Conservation (phyloP, 2,113 vertebrate species). For the Danionella cerebrum region DNA sequence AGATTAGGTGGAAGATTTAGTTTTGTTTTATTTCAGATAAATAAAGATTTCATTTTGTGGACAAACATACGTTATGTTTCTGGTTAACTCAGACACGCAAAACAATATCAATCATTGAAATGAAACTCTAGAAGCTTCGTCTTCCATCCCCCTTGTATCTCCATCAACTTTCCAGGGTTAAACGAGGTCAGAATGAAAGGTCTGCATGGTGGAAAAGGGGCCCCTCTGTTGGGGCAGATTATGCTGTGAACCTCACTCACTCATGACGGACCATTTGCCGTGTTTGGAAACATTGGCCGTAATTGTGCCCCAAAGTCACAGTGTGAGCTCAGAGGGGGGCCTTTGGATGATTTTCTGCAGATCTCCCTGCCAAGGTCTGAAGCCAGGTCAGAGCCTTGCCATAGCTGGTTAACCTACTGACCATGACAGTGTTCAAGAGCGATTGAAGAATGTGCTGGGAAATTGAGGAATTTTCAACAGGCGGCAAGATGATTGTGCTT, state of each 20-base stretch:
- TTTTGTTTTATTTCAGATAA: too few relatives aligned
- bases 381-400: conserved; percentile 12
- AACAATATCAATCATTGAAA: too few relatives aligned
- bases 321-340: conserved; percentile 40
- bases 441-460: neutral
- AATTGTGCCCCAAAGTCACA: conserved; percentile 61
- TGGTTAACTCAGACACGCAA: too few relatives aligned
- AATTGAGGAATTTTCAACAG: neutral
- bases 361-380: conserved; percentile 30
- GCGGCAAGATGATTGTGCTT: neutral
- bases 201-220: conserved; percentile 30
- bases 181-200: conserved; percentile 62
- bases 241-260: conserved; percentile 63
- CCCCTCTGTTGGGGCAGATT: conserved; percentile 56
- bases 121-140: too few relatives aligned
- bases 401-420: conserved; percentile 25
- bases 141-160: neutral
- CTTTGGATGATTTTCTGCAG: conserved; percentile 40
- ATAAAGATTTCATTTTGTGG: too few relatives aligned
- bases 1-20: too few relatives aligned
- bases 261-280: conserved; percentile 50
- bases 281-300: conserved; percentile 68
- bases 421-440: neutral
- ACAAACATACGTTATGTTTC: too few relatives aligned
- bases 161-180: conserved; percentile 50